A percentile compares a stretch with the other conserved stretches of the same genome.
Conservation (phyloP, 2,113 vertebrate genomes). For the Calidris pygmaea region DNA sequence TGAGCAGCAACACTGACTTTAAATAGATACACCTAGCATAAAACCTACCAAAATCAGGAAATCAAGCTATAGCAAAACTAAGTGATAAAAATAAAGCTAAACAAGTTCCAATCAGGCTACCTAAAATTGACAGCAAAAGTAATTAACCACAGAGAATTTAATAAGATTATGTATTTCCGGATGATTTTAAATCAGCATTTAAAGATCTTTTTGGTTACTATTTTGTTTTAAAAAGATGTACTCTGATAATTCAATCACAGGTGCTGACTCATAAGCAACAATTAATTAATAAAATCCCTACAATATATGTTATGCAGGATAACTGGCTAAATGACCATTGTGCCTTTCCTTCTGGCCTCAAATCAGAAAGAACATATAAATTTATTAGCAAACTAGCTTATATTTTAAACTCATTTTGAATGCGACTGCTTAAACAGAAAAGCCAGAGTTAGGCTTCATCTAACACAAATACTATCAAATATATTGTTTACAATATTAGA, state of each 20-base stretch:
- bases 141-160: background rate
- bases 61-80: background rate
- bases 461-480: background rate
- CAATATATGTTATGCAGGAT: background rate
- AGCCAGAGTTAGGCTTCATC: background rate
- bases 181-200: background rate
- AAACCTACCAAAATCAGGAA: background rate
- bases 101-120: background rate
- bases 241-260: background rate
- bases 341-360: background rate
- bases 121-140: background rate
- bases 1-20: background rate
- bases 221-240: background rate
- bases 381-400: background rate
- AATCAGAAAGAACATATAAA: background rate
- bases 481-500: slow-evolving; percentile 46
- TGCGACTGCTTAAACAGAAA: background rate
- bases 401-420: background rate
- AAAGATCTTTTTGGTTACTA: background rate
- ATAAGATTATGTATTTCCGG: background rate
- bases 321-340: background rate
- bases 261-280: background rate
- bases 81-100: background rate
- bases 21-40: background rate
- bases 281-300: background rate